Base-by-base conservation (phyloP, 2,113 vertebrate genomes). In the Esox niger region DNA sequence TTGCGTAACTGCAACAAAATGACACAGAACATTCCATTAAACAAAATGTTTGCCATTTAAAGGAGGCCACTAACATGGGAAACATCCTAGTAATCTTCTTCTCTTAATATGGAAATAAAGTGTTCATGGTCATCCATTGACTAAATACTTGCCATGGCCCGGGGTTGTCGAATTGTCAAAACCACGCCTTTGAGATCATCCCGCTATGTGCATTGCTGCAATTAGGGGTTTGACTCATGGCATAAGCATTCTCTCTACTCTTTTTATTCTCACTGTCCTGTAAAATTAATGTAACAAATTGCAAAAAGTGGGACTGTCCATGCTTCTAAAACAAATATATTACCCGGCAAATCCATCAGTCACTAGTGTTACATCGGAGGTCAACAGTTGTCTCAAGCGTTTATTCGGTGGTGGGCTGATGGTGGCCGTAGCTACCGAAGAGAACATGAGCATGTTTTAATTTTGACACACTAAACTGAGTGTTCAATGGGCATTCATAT, bases 281-380 rank as follows among this genome's bases (percentile, higher is more conserved):
- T 43, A 43, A 10, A 43, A 43, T 10, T 15, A 17, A 43, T 15
- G 17, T 43, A 43, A 2, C 13, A 43, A 17, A 15, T 15, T 43
- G 38, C 38, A 43, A 43, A 15, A 15, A 43, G 15, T 43, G 13
- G 3, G 38, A 43, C 38, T 43, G 38, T 15, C 38, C 38, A 10
- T 17, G 38, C 38, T 43, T 15, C 38, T 15, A 20, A 59, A 30
- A 59, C 57, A 31, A 61, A 62, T 59, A 70, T 30, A 76, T 73
- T 87, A 92, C 91, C 91, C 88, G 32, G 73, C n/a, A 61, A 78
- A 88, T 55, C 90, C 90, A 20, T 91, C 89, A 6, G 83, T 84
- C 26, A 87, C 84, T 55, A 92, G 30, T 6, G 70, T 74, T 66
- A 89, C 76, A 7, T 91, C 86, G 6, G 91, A 86, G 20, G 7